These are phyloP conservation scores for Rissa tridactyla DNA, from an alignment of 2,113 vertebrate genomes.

Conservation along the genomic window DNA sequence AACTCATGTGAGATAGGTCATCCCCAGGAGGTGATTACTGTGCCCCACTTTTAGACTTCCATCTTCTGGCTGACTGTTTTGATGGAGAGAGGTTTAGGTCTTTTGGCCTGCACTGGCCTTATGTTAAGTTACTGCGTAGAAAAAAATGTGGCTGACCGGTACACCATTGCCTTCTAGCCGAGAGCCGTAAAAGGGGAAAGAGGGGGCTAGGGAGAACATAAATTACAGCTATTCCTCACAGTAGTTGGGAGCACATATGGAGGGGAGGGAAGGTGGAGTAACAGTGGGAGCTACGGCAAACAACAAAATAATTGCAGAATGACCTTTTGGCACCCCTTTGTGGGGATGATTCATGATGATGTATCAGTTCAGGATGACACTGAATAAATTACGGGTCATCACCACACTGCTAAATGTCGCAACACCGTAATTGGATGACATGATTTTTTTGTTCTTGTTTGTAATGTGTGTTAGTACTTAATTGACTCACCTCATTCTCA, in stretches of 20 bases:
- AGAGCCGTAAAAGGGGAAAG: not conserved
- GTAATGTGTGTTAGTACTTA: not conserved
- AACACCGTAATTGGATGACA: not conserved
- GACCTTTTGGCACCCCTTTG: not conserved
- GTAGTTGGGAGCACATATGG: not conserved
- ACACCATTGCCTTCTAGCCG: not conserved
- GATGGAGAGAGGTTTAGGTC: not conserved
- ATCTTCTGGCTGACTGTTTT: not conserved
- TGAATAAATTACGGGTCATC: not conserved
- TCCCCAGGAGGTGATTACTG: not conserved
- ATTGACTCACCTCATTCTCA: not conserved
- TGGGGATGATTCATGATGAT: not conserved
- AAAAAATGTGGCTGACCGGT: not conserved
- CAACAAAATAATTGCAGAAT: slow-evolving; percentile 4
- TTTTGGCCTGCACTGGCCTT: not conserved
- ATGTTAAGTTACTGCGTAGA: not conserved
- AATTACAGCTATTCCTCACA: not conserved
- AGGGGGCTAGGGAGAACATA: not conserved
- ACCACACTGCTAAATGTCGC: not conserved
- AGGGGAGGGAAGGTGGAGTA: not conserved
- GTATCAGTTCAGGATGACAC: not conserved
- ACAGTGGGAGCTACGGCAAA: not conserved
- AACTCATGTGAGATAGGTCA: not conserved
- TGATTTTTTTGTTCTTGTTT: not conserved
- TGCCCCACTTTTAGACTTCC: not conserved